Conservation (phyloP, 2,113 vertebrate species). For the Anthoscopus minutus region DNA sequence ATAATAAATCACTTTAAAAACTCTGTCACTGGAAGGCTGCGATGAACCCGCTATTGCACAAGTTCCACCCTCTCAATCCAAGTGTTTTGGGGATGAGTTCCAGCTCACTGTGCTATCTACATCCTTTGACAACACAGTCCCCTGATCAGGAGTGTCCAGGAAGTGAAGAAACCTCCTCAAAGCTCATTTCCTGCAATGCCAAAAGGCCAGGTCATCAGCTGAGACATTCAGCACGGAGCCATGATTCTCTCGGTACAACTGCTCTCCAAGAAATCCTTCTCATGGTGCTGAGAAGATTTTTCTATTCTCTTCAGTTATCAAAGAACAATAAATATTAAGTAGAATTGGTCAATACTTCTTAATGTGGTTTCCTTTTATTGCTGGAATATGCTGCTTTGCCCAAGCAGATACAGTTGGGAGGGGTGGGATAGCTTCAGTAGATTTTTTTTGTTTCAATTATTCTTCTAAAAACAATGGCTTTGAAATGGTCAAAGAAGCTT, state of each 20-base stretch:
- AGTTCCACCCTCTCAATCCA: not conserved
- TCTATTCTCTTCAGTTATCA: constrained; percentile 32
- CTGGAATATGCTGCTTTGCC: not conserved
- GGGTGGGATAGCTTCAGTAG: not conserved
- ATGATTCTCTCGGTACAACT: not conserved
- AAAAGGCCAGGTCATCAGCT: not conserved
- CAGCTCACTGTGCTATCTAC: not conserved
- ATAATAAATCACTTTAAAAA: not conserved
- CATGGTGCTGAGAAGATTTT: not conserved
- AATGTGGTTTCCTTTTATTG: constrained; percentile 37
- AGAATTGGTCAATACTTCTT: constrained; percentile 20
- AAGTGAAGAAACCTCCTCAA: not conserved
- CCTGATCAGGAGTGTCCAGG: not conserved
- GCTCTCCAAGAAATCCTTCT: constrained; percentile 26
- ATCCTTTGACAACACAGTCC: not conserved
- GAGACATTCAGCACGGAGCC: not conserved
- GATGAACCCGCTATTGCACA: not conserved
- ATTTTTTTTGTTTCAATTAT: constrained; percentile 28
- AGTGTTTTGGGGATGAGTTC: not conserved
- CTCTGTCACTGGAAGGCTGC: not conserved
- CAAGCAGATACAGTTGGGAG: constrained; percentile 27
- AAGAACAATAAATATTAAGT: constrained; percentile 29
- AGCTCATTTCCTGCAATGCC: not conserved
- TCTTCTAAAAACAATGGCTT: constrained; percentile 36
- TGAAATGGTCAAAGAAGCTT: constrained; percentile 42